phyloP scores from a whole-genome alignment of 2,797 vertebrate genomes.

The Melanogrammus aeglefinus region DNA sequence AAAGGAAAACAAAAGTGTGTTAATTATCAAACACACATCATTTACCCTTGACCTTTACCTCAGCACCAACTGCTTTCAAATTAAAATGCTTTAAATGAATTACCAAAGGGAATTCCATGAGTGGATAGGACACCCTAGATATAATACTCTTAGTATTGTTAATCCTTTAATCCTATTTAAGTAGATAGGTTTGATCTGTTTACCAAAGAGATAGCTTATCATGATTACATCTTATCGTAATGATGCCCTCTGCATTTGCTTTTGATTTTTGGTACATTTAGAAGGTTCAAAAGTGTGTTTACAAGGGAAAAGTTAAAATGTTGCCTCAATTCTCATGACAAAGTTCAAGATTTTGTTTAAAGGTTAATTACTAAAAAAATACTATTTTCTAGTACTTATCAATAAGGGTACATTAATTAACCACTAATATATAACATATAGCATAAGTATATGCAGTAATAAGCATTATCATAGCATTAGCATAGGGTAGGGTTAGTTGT shows the following conservation, averaged over 20 bases:
- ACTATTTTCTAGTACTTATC: too few species aligned
- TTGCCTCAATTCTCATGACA: too few species aligned
- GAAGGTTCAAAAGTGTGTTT: neutral
- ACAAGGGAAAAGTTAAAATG: neutral
- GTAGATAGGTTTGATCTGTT: neutral
- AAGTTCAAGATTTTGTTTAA: too few species aligned
- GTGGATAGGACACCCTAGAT: neutral
- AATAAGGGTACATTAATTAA: too few species aligned
- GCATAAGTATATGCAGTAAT: too few species aligned
- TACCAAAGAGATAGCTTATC: neutral
- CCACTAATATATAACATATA: too few species aligned
- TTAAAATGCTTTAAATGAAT: neutral
- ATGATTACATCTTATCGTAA: neutral
- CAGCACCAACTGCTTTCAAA: neutral
- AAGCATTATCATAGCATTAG: too few species aligned
- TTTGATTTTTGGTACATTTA: neutral
- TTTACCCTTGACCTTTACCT: neutral
- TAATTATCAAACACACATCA: neutral
- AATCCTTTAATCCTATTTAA: neutral
- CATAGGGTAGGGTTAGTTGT: too few species aligned
- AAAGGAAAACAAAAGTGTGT: constrained; percentile 44
- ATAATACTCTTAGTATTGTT: neutral
- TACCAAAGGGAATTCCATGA: neutral
- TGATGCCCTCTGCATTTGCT: neutral
- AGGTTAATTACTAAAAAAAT: too few species aligned